Evolutionary conservation across 2,797 vertebrate species (phyloP).

Genomic region (Meriones psammophilus): DNA sequence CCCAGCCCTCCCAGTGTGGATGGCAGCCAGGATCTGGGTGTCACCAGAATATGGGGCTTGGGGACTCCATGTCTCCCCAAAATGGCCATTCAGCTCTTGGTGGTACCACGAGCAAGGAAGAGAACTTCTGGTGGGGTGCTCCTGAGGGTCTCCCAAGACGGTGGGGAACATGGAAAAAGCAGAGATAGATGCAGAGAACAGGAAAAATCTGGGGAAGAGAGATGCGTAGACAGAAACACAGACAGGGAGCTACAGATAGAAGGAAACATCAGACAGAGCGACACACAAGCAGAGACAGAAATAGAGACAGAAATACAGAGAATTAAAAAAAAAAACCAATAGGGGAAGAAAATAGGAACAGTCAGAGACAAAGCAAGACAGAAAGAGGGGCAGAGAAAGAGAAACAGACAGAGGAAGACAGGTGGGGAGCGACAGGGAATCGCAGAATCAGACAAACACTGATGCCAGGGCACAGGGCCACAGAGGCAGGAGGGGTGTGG

Average conservation of each 20-base stretch:
- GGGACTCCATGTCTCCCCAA: background rate
- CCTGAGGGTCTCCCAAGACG: background rate
- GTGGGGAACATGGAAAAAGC: background rate
- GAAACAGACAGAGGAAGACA: background rate
- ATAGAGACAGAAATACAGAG: background rate
- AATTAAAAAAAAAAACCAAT: background rate
- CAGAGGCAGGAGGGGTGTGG: background rate
- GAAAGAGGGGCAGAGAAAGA: background rate
- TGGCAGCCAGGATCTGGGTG: background rate
- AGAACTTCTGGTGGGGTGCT: too few relatives aligned
- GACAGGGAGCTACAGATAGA: background rate
- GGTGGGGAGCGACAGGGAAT: background rate
- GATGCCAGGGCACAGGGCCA: background rate
- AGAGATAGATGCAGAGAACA: fast-evolving
- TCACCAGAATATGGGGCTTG: background rate
- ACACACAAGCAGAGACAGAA: background rate
- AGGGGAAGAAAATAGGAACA: background rate
- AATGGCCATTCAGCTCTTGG: background rate
- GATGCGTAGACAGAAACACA: background rate
- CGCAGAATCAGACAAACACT: background rate
- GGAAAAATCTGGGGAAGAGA: background rate
- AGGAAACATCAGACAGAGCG: background rate
- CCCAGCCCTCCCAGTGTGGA: background rate
- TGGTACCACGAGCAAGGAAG: background rate
- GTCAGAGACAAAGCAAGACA: background rate